Base-by-base conservation (phyloP, 2,113 vertebrate genomes). In the Chroicocephalus ridibundus region DNA sequence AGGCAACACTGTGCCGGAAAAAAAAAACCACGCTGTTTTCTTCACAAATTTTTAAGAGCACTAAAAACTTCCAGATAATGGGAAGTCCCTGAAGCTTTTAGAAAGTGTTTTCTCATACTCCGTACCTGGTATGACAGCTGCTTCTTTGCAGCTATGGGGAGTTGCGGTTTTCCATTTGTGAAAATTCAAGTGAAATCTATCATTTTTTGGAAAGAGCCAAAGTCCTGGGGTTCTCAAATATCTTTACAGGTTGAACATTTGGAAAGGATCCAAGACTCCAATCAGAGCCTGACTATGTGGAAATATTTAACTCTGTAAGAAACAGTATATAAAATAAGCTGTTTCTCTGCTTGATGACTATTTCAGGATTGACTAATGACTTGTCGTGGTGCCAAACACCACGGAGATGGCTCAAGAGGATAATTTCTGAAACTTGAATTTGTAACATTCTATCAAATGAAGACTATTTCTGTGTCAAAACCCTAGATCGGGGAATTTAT, bases 191-290 rank as follows among this genome's bases (percentile, higher is more conserved):
- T 94, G 93, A 98, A 98, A 97, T 97, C 90, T 97, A 96, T 96
- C 95, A 96, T 97, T 98, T 97, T 97, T 96, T 91, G 96, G 93
- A 89, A 94, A 94, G 92, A 95, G 88, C 66, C 47, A 71, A 96
- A 96, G 93, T 96, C 91, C 87, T 95, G 91, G 91, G 95, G 74
- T 97, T 98, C 97, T 97, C 97, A 98, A 97, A 98, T 97, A 97
- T 97, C 97, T 98, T 98, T 98, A 97, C 93, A 97, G 95, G 95
- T 97, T 97, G 95, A 98, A 96, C 95, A 96, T 96, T 97, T 98
- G 97, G 96, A 98, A 97, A 95, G 38, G 64, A 96, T 95, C 97
- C 96, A 98, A 97, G 91, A 96, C 95, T 96, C 95, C 95, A 98
- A 97, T 97, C 97, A 97, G 88, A 92, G 75, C 85, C 93, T 81